Conservation (phyloP, 2,797 vertebrate species). For the Pyrocephalus nanus region DNA sequence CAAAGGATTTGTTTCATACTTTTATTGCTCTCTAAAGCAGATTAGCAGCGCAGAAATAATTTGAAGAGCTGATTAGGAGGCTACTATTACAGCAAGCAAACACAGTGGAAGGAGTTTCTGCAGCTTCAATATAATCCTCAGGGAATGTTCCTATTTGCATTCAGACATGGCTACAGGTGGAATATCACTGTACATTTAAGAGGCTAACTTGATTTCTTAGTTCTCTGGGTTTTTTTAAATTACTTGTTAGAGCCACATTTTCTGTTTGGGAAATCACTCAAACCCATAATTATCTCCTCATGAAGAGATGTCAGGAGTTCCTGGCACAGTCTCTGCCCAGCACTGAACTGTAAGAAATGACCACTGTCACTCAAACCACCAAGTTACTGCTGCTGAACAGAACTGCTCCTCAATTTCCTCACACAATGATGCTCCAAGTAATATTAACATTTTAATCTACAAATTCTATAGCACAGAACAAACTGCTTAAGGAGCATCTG, state of each 20-base stretch:
- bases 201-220: slow-evolving; percentile 24
- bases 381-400: neutral
- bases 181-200: slow-evolving; percentile 11
- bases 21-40: neutral
- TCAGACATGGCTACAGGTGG: neutral
- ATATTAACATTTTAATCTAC: neutral
- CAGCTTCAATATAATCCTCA: slow-evolving; percentile 37
- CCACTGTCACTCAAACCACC: neutral
- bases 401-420: neutral
- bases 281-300: neutral
- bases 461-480: neutral
- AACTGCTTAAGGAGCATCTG: neutral
- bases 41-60: slow-evolving; percentile 21
- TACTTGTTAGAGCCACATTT: neutral
- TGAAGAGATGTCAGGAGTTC: neutral
- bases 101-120: neutral
- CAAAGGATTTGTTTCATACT: neutral
- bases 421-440: neutral
- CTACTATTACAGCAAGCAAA: neutral
- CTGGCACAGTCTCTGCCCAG: neutral
- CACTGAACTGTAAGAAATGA: neutral
- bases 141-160: slow-evolving; percentile 44
- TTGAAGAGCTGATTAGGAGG: slow-evolving; percentile 7
- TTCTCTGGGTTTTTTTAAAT: neutral
- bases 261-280: neutral